These are phyloP conservation scores for Sinocyclocheilus rhinocerous DNA, from an alignment of 2,113 vertebrate species.

Conservation along the genomic window DNA sequence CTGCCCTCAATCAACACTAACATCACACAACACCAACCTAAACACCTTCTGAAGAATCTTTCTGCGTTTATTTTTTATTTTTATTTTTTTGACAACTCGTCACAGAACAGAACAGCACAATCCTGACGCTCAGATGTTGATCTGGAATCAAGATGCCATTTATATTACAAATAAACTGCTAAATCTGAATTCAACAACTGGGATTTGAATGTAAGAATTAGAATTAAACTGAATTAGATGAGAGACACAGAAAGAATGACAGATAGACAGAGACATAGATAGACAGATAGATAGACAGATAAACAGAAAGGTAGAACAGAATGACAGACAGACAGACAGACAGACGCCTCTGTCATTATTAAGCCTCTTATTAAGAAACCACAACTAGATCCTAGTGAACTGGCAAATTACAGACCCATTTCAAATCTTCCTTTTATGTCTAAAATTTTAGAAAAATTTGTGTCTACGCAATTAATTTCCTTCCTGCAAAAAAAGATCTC, in stretches of 20 bases:
- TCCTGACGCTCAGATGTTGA: neutral
- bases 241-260: no score
- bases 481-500: no score
- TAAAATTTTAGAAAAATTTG: no score
- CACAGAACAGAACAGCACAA: neutral
- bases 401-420: no score
- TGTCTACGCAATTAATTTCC: no score
- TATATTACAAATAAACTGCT: neutral
- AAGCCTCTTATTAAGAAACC: no score
- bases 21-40: neutral
- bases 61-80: neutral
- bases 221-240: neutral
- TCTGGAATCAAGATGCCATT: neutral
- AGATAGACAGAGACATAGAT: no score
- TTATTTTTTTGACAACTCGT: neutral
- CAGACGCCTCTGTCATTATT: no score
- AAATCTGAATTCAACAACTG: neutral
- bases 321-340: neutral
- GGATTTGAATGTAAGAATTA: neutral
- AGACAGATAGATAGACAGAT: no score
- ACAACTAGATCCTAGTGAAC: no score
- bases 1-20: neutral
- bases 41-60: neutral
- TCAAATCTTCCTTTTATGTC: no score
- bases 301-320: no score